Evolutionary conservation across 37 sponge, comb jelly and placozoan genomes (phyloP).

Genomic region (Hormiphora californensis): DNA sequence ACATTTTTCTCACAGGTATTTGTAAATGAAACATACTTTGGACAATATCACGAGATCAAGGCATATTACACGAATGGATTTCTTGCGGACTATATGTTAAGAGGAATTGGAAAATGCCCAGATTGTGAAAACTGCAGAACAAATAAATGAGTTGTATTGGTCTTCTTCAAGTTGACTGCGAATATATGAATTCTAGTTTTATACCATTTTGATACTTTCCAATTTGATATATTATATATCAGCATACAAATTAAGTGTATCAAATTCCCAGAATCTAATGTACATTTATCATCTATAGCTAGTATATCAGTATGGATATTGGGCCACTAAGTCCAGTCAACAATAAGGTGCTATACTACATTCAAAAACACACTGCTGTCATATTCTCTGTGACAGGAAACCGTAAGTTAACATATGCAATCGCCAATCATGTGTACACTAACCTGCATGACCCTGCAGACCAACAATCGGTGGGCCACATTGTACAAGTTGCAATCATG

Average conservation of each 20-base stretch:
- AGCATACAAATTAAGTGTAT: not conserved
- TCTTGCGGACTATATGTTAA: not conserved
- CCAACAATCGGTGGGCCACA: too few relatives aligned
- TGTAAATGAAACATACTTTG: not conserved
- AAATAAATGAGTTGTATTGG: too few relatives aligned
- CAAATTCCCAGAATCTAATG: not conserved
- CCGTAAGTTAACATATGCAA: not conserved
- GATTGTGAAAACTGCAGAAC: slow-evolving; percentile 21
- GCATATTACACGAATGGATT: not conserved
- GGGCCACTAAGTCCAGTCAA: not conserved
- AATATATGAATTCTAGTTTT: too few relatives aligned
- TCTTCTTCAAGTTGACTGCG: too few relatives aligned
- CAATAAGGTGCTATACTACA: not conserved
- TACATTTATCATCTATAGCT: not conserved
- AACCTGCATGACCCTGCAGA: too few relatives aligned
- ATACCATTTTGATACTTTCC: not conserved
- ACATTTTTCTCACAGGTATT: not conserved
- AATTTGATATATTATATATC: not conserved
- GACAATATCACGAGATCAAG: not conserved
- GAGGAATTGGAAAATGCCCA: not conserved
- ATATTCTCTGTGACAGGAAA: not conserved
- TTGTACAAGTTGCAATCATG: too few relatives aligned
- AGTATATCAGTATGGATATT: not conserved
- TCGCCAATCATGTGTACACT: too few relatives aligned
- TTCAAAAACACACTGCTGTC: slow-evolving; percentile 13